Evolutionary conservation across 2,797 vertebrate species (phyloP).

Genomic region (Betta splendens): DNA sequence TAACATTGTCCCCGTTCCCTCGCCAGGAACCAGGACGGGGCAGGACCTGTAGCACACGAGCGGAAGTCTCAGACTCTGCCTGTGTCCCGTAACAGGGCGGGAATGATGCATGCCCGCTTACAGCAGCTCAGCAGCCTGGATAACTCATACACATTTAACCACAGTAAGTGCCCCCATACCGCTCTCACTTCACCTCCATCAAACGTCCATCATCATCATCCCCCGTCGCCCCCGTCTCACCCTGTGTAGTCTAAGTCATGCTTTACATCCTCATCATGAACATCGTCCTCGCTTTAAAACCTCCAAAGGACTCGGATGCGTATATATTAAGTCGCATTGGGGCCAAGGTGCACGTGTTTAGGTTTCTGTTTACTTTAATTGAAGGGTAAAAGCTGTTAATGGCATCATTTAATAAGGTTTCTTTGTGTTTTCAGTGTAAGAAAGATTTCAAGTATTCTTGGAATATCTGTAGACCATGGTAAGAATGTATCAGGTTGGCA

Average conservation of each 20-base stretch:
- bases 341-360: conserved; percentile 8
- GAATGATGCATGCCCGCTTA: conserved; percentile 99
- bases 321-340: neutral
- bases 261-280: conserved; percentile 42
- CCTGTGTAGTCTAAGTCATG: conserved; percentile 38
- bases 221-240: conserved; percentile 18
- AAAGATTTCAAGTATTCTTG: conserved; percentile 99
- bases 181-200: conserved; percentile 51
- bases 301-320: conserved; percentile 9
- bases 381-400: conserved; percentile 31
- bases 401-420: conserved; percentile 86
- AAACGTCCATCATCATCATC: no score
- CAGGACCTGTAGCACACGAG: conserved; percentile 96
- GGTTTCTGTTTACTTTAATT: neutral
- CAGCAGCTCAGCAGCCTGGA: conserved; percentile 99
- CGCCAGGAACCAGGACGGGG: conserved; percentile 98
- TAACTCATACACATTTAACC: conserved; percentile 99
- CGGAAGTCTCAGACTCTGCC: conserved; percentile 99
- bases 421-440: conserved; percentile 99
- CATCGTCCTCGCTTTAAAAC: conserved; percentile 33
- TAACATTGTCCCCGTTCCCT: conserved; percentile 90
- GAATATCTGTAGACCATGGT: conserved; percentile 99
- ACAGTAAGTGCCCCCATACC: conserved; percentile 88
- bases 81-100: conserved; percentile 99
- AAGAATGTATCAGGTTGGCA: conserved; percentile 90